phyloP scores from a whole-genome alignment of 2,888 invertebrate genomes.

The Tipula helvola region DNA sequence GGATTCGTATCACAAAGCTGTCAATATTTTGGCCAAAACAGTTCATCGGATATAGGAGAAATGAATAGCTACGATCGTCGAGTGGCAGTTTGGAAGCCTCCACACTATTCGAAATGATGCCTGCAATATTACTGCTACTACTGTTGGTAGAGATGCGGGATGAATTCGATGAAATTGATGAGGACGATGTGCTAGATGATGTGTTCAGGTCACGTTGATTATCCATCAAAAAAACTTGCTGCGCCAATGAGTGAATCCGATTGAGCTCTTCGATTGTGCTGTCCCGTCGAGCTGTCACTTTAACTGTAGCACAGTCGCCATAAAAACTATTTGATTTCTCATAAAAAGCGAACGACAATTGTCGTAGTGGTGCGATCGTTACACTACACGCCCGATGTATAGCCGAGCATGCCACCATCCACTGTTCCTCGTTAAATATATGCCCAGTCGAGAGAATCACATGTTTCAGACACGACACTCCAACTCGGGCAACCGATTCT shows the following conservation, averaged over 20 bases:
- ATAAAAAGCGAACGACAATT: constrained; percentile 80
- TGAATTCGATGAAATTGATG: constrained; percentile 15
- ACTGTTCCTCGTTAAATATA: constrained; percentile 67
- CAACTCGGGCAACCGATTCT: constrained; percentile 80
- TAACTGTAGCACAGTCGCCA: constrained; percentile 82
- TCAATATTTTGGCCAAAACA: constrained; percentile 59
- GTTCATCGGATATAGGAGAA: constrained; percentile 68
- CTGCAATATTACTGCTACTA: constrained; percentile 10
- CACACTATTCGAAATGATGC: neutral
- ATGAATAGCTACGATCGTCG: constrained; percentile 81
- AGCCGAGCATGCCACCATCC: constrained; percentile 73
- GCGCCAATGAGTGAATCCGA: constrained; percentile 73
- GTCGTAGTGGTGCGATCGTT: constrained; percentile 77
- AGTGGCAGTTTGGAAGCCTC: constrained; percentile 39
- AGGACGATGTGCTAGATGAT: constrained; percentile 13
- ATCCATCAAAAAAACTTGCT: constrained; percentile 70
- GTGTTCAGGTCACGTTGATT: constrained; percentile 31
- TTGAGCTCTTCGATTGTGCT: constrained; percentile 74
- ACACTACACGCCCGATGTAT: constrained; percentile 73
- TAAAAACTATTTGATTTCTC: constrained; percentile 89
- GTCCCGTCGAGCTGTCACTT: constrained; percentile 84
- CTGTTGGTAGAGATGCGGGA: constrained; percentile 12
- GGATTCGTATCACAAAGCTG: constrained; percentile 68
- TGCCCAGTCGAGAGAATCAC: constrained; percentile 73
- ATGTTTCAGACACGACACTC: constrained; percentile 83